A percentile compares a stretch with the other conserved stretches of the same genome.
These are phyloP conservation scores for Pongo pygmaeus DNA, from an alignment of 2,113 vertebrate species.

Conservation along the genomic window DNA sequence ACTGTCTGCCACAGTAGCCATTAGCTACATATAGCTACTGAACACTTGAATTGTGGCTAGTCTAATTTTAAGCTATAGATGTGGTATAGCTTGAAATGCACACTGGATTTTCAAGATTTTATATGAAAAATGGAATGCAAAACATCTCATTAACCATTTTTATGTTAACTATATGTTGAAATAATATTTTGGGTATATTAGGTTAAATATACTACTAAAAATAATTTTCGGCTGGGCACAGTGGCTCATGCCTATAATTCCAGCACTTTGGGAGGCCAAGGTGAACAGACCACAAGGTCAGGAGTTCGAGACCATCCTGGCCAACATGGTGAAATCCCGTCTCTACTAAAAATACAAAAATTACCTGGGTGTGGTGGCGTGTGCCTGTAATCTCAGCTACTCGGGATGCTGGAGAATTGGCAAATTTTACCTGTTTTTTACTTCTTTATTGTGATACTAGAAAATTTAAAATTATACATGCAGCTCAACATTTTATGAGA, in stretches of 20 bases:
- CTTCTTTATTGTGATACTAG: not conserved
- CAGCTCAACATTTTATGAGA: not conserved
- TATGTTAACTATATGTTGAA: not conserved
- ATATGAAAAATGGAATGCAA: not conserved
- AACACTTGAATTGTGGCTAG: not conserved
- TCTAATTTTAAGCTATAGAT: not conserved
- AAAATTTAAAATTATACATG: not conserved
- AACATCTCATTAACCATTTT: not conserved
- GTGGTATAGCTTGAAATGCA: not conserved
- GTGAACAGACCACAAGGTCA: too few species aligned
- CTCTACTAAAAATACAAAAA: too few species aligned
- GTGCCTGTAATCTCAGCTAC: too few species aligned
- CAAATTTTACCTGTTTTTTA: not conserved
- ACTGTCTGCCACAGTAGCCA: not conserved
- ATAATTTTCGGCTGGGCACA: not conserved
- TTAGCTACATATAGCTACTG: not conserved
- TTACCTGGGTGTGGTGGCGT: too few species aligned
- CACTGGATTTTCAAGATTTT: not conserved
- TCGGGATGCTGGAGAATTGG: too few species aligned
- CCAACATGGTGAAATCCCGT: too few species aligned
- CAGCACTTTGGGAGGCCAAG: too few species aligned
- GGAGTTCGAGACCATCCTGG: too few species aligned
- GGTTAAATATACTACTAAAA: not conserved
- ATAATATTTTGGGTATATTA: not conserved
- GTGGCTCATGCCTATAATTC: too few species aligned